Conservation (phyloP, 2,113 vertebrate genomes). For the Phylloscopus trochiloides region DNA sequence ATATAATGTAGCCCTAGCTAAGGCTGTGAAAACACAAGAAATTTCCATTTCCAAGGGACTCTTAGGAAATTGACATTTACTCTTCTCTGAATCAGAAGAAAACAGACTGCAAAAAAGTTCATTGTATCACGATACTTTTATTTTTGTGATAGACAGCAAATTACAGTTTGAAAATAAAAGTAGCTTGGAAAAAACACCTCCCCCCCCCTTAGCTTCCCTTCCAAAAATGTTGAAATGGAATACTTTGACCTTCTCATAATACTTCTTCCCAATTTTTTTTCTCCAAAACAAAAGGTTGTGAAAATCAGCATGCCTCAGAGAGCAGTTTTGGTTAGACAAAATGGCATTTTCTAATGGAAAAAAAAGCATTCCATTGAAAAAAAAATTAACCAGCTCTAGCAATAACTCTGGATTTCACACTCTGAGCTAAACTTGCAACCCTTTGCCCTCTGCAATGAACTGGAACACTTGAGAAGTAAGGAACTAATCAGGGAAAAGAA, state of each 20-base stretch:
- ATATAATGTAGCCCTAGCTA: neutral
- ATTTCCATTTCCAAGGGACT: neutral
- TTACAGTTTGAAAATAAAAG: constrained; percentile 27
- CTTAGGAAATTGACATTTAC: neutral
- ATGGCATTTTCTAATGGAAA: constrained; percentile 55
- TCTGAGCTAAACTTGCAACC: constrained; percentile 34
- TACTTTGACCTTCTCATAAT: constrained; percentile 64
- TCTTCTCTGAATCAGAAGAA: neutral
- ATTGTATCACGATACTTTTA: neutral
- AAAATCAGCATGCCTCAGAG: constrained; percentile 56
- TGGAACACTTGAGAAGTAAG: constrained; percentile 31
- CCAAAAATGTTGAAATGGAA: constrained; percentile 58
- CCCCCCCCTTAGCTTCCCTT: neutral
- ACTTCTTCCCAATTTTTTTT: constrained; percentile 19
- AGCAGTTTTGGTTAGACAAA: constrained; percentile 48
- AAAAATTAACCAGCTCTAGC: constrained; percentile 19
- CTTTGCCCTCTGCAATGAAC: constrained; percentile 28
- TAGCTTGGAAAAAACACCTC: constrained; percentile 25
- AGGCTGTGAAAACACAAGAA: neutral
- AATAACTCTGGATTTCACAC: constrained; percentile 55
- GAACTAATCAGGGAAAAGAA: constrained; percentile 33
- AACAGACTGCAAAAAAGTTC: neutral
- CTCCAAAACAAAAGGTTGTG: constrained; percentile 61
- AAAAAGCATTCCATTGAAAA: constrained; percentile 53
- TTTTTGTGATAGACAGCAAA: constrained; percentile 4